Conservation (phyloP, 2,113 vertebrate genomes). For the Thamnaconus septentrionalis region DNA sequence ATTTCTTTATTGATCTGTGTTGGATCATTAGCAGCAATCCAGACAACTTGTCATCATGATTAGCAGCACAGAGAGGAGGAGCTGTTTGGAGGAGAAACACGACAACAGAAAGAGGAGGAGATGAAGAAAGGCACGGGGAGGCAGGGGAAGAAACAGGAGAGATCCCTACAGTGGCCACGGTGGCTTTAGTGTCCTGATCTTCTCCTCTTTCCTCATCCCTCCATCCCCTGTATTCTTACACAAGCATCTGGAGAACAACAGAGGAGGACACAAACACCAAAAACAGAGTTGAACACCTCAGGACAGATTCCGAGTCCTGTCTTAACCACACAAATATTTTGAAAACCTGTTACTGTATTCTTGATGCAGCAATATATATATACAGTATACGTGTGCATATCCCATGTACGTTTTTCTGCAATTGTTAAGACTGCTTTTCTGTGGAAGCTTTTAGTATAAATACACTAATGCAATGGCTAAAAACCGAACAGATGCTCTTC, state of each 20-base stretch:
- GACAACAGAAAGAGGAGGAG: constrained; percentile 63
- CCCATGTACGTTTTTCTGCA: constrained; percentile 13
- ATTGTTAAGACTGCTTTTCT: constrained; percentile 30
- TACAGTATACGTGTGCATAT: too few species aligned
- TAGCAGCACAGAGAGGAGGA: constrained; percentile 84
- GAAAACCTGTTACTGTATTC: too few species aligned
- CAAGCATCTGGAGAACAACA: constrained; percentile 26
- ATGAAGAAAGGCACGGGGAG: constrained; percentile 38
- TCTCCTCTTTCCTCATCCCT: constrained; percentile 50
- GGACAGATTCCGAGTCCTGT: constrained; percentile 39
- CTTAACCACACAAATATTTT: constrained; percentile 48
- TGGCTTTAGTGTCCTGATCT: constrained; percentile 61
- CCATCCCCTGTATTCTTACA: constrained; percentile 24
- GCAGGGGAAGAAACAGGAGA: constrained; percentile 30
- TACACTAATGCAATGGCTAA: constrained; percentile 18
- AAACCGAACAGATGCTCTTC: constrained; percentile 21
- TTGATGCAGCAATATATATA: too few species aligned
- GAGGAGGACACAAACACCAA: constrained; percentile 29
- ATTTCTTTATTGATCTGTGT: constrained; percentile 82
- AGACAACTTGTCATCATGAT: constrained; percentile 80
- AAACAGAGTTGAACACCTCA: constrained; percentile 34
- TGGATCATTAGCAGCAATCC: constrained; percentile 86
- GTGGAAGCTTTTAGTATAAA: constrained; percentile 24
- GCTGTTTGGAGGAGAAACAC: constrained; percentile 77
- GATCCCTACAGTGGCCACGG: constrained; percentile 51